Evolutionary conservation across 2,888 invertebrate genomes (phyloP).

Genomic region (Amitus sp.): DNA sequence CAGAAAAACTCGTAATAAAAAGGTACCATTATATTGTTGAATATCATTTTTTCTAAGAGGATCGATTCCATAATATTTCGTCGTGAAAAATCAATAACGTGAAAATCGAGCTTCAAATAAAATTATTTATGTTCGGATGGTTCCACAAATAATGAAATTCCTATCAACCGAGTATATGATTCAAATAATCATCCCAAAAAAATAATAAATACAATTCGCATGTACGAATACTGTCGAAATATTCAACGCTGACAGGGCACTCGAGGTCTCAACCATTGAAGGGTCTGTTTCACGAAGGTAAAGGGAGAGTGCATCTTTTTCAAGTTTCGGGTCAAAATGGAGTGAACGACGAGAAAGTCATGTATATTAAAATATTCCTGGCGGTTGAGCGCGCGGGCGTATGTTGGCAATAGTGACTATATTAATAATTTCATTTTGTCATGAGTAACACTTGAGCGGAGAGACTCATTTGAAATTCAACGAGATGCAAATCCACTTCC

Average conservation of each 20-base stretch:
- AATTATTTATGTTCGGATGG: too few species aligned
- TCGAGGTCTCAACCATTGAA: slow-evolving; percentile 29
- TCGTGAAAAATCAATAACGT: too few species aligned
- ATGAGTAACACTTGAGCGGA: slow-evolving; percentile 51
- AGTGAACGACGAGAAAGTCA: slow-evolving; percentile 32
- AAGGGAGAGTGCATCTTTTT: slow-evolving; percentile 38
- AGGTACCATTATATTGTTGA: too few species aligned
- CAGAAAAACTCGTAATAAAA: too few species aligned
- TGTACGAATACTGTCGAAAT: slow-evolving; percentile 20
- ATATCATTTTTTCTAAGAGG: too few species aligned
- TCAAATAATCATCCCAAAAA: too few species aligned
- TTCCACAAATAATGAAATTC: neutral
- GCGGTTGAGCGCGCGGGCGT: slow-evolving; percentile 20
- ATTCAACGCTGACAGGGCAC: slow-evolving; percentile 44
- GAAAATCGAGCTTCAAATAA: too few species aligned
- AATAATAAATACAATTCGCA: too few species aligned
- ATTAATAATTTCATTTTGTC: slow-evolving; percentile 57
- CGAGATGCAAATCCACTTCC: slow-evolving; percentile 59
- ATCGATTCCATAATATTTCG: too few species aligned
- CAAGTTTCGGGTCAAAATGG: slow-evolving; percentile 49
- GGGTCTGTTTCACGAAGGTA: slow-evolving; percentile 31
- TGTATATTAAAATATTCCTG: slow-evolving; percentile 48
- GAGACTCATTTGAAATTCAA: slow-evolving; percentile 62
- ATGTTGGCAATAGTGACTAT: slow-evolving; percentile 44
- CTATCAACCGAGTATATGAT: too few species aligned